Evolutionary conservation across 2,797 vertebrate species (phyloP).

Genomic region (Leptatherina wallacei): DNA sequence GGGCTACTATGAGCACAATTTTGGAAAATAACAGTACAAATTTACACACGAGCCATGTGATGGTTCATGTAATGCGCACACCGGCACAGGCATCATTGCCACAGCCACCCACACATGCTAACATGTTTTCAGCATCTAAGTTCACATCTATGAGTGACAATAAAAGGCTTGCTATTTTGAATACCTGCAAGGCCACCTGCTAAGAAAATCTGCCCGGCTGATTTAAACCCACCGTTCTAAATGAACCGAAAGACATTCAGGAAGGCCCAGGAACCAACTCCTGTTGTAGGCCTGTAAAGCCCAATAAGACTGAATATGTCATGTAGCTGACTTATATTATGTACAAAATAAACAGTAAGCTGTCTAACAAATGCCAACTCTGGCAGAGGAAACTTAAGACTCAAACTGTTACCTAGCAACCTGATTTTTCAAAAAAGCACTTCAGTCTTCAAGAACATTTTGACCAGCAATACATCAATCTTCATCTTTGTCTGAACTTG

Average conservation of each 20-base stretch:
- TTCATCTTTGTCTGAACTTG: conserved; percentile 14
- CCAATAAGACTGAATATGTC: conserved; percentile 13
- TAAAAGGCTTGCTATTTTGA: neutral
- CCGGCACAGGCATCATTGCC: neutral
- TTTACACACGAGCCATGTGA: neutral
- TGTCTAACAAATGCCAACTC: conserved; percentile 39
- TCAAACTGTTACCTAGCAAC: conserved; percentile 60
- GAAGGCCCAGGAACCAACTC: neutral
- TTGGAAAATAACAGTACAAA: neutral
- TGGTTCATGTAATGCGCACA: neutral
- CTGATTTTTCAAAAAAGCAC: conserved; percentile 15
- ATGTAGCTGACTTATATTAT: conserved; percentile 30
- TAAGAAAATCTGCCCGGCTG: neutral
- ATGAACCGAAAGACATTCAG: neutral
- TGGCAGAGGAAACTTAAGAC: conserved; percentile 35
- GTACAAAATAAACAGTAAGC: conserved; percentile 40
- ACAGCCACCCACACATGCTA: neutral
- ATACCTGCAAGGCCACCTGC: neutral
- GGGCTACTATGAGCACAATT: neutral
- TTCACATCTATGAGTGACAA: neutral
- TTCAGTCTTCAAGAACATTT: conserved; percentile 12
- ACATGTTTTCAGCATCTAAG: neutral
- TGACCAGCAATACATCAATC: conserved; percentile 13
- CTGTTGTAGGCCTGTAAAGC: conserved; percentile 1
- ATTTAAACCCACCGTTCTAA: neutral